Percentiles rank a stretch among this genome's conserved stretches.
These are phyloP conservation scores for Asteroscopus sphinx DNA, from an alignment of 2,888 invertebrate species.

Conservation along the genomic window DNA sequence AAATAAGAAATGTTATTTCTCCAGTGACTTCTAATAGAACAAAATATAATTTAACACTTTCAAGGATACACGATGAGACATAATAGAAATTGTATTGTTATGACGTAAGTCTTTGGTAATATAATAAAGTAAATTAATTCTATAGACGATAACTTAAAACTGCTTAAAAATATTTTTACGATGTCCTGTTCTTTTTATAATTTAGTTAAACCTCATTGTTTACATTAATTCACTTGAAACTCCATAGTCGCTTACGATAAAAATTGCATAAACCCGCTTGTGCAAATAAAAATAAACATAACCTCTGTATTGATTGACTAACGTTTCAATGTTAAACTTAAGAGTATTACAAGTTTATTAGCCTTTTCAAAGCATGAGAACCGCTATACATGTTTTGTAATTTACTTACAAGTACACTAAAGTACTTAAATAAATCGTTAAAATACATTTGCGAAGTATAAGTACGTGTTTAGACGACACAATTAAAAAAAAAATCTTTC, in stretches of 20 bases:
- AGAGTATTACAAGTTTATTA: constrained; percentile 8
- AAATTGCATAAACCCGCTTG: constrained; percentile 10
- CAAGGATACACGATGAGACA: too few species aligned
- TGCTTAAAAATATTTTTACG: constrained; percentile 2
- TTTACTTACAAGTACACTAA: too few species aligned
- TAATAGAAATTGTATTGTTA: too few species aligned
- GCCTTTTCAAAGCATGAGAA: constrained; percentile 1
- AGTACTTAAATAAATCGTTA: background rate
- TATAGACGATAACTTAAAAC: background rate
- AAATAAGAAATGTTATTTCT: too few species aligned
- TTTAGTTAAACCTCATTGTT: constrained; percentile 21
- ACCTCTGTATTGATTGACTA: constrained; percentile 4
- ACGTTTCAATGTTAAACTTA: constrained; percentile 15
- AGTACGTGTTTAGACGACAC: background rate
- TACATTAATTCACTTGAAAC: constrained; percentile 23
- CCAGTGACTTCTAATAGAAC: too few species aligned
- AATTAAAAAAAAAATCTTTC: too few species aligned
- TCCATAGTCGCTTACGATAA: constrained; percentile 9
- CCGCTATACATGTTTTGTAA: background rate
- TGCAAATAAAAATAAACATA: constrained; percentile 12
- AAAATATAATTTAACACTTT: too few species aligned
- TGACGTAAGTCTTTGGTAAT: too few species aligned
- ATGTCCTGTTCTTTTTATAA: constrained; percentile 9
- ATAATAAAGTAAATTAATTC: too few species aligned
- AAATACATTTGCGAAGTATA: background rate